Evolutionary conservation across 2,113 vertebrate species (phyloP).

Genomic region (Maccullochella peelii): DNA sequence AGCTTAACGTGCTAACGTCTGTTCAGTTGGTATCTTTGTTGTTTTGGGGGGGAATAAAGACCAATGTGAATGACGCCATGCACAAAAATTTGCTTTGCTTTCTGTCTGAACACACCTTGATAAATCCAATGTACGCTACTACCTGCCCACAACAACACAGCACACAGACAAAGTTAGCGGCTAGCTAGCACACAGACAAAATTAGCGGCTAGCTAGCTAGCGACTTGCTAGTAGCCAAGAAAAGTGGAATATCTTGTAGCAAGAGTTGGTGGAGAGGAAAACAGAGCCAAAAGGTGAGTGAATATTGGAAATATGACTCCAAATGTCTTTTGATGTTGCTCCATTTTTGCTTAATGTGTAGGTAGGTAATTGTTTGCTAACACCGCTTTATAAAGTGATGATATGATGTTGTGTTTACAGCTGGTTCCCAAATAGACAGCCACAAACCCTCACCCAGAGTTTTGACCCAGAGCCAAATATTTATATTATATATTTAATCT

Average conservation of each 20-base stretch:
- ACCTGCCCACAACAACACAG: no score
- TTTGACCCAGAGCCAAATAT: not conserved
- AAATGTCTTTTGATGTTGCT: not conserved
- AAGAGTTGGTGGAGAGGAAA: not conserved
- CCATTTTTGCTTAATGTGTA: not conserved
- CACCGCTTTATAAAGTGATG: no score
- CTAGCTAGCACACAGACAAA: no score
- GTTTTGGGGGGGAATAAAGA: no score
- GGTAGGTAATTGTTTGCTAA: not conserved
- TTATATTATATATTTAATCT: not conserved
- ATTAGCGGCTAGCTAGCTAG: not conserved
- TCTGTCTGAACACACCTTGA: no score
- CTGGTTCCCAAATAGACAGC: no score
- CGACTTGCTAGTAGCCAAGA: not conserved
- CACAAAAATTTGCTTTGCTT: no score
- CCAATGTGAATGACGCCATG: no score
- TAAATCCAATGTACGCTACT: no score
- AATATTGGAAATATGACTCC: not conserved
- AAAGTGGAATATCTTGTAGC: not conserved
- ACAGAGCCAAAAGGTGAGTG: not conserved
- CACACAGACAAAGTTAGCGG: no score
- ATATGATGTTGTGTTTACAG: not conserved
- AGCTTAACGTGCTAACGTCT: no score
- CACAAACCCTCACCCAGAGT: not conserved
- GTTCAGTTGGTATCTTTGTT: no score